phyloP scores from a whole-genome alignment of 2,113 vertebrate genomes.

The Cheilinus undulatus region DNA sequence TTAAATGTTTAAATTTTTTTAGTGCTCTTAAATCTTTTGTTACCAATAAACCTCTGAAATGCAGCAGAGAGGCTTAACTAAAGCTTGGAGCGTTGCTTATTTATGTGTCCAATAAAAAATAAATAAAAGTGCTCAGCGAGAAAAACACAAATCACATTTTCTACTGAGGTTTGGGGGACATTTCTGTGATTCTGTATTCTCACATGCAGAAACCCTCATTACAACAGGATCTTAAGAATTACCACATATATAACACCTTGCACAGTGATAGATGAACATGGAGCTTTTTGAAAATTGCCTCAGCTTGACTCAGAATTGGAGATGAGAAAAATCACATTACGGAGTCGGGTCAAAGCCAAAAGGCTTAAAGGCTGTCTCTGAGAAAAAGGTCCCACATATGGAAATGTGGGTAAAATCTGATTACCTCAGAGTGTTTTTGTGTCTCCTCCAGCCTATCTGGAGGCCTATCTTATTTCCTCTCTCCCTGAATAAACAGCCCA shows the following conservation, averaged over 20 bases:
- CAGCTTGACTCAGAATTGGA: not conserved
- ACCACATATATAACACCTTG: not conserved
- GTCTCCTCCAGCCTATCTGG: slow-evolving; percentile 55
- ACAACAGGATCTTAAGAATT: not conserved
- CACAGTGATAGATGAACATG: slow-evolving; percentile 1
- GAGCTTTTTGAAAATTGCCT: not conserved
- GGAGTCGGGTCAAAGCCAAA: slow-evolving; percentile 19
- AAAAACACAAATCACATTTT: not conserved
- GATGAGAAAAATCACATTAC: slow-evolving; percentile 7
- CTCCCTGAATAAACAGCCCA: slow-evolving; percentile 68
- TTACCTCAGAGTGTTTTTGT: slow-evolving; percentile 54
- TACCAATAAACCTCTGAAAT: not conserved
- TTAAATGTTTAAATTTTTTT: not conserved
- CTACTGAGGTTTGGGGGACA: not conserved
- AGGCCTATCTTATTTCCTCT: slow-evolving; percentile 55
- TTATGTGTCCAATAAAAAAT: not conserved
- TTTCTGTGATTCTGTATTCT: not conserved
- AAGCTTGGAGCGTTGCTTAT: not conserved
- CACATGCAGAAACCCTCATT: not conserved
- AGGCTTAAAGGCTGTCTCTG: slow-evolving; percentile 13
- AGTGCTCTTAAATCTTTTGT: slow-evolving; percentile 2
- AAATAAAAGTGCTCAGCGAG: not conserved
- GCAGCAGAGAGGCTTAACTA: not conserved
- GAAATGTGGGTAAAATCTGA: slow-evolving; percentile 49
- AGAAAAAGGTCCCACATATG: slow-evolving; percentile 10